Conservation (phyloP, 2,113 vertebrate genomes). For the Megaleporinus macrocephalus region DNA sequence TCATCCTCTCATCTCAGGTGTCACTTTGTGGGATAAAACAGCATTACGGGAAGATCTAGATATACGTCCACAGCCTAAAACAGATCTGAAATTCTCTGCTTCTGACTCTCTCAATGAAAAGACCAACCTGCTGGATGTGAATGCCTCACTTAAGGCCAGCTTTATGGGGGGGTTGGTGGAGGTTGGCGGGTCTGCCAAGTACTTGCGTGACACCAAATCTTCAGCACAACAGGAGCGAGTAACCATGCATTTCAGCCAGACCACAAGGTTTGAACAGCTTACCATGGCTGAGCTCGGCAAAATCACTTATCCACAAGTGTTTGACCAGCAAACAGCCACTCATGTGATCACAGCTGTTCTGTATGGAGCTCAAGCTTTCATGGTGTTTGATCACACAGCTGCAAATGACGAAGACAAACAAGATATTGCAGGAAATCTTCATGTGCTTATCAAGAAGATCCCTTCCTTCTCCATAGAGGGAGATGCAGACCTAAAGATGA, state of each 20-base stretch:
- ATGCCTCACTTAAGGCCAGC: slow-evolving; percentile 49
- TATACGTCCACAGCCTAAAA: neutral
- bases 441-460: slow-evolving; percentile 47
- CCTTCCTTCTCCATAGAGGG: neutral
- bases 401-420: slow-evolving; percentile 35
- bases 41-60: slow-evolving; percentile 14
- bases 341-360: slow-evolving; percentile 38
- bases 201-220: slow-evolving; percentile 41
- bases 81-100: neutral
- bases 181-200: slow-evolving; percentile 66
- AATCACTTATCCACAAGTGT: slow-evolving; percentile 48
- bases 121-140: neutral
- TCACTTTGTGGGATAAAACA: slow-evolving; percentile 56
- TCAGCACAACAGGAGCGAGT: slow-evolving; percentile 54
- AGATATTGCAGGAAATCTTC: slow-evolving; percentile 51
- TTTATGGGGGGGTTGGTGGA: slow-evolving; percentile 57
- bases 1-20: slow-evolving; percentile 41
- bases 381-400: neutral
- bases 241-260: slow-evolving; percentile 59
- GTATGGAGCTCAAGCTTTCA: neutral
- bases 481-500: no score
- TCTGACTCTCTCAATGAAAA: slow-evolving; percentile 19
- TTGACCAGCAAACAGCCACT: slow-evolving; percentile 5
- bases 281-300: slow-evolving; percentile 64
- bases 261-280: slow-evolving; percentile 60